Base-by-base conservation (phyloP, 2,888 invertebrate genomes). In the Pedicia rivosa region DNA sequence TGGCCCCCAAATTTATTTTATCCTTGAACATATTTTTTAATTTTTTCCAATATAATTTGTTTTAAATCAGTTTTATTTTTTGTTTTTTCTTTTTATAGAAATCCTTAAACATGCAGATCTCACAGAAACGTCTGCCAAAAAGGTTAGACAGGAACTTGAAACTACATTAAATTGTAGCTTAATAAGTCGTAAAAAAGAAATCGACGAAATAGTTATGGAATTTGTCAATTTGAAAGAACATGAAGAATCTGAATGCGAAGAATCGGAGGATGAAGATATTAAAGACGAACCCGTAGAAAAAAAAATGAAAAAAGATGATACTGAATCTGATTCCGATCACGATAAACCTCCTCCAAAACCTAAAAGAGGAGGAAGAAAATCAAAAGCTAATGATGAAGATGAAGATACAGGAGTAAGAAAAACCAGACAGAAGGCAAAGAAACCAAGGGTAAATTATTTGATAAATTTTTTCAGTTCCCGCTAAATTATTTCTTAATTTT, bases 61-160 rank as follows among this genome's bases (percentile, higher is more conserved):
- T n/a, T n/a, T n/a, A n/a, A n/a, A n/a, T n/a, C n/a, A 15, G 1
- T 12, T 13, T 19, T 19, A 19, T 12, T 17, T 31, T 12, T 25
- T 30, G 26, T 34, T 25, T 13, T 13, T 19, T 26, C 36, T 16
- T 17, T 33, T 51, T 62, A 4, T 59, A 88, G 88, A 74, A 38
- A 86, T 92, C 53, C 68, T 94, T 17, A 79, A 87, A 62, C 78
- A 78, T 59, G 87, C 88, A 7, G 84, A 92, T 56, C 68, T 92
- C 15, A 72, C 78, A 7, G 73, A 76, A 37, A 79, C 83, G 45
- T 84, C 92, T 4, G 79, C 87, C 6, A 92, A 91, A 56, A 86
- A 86, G 58, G 87, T 94, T 12, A 74, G 91, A 31, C 77, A 78
- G 55, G 77, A 82, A 52, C 64, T 94, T 45, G 88, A 92, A 57